Evolutionary conservation across 2,888 invertebrate genomes (phyloP).

Genomic region (Perithous albicinctus): DNA sequence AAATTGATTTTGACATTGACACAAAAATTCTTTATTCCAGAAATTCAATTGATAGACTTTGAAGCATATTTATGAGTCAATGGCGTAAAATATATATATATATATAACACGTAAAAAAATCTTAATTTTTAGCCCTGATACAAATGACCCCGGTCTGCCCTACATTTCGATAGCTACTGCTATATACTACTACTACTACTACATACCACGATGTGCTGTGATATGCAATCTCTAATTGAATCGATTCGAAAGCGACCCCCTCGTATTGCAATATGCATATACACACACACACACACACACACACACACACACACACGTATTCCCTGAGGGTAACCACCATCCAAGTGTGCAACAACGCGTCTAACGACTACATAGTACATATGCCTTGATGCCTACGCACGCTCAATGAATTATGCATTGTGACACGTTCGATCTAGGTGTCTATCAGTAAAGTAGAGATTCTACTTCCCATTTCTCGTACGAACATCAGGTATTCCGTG

Average conservation of each 20-base stretch:
- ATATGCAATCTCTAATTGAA: constrained; percentile 60
- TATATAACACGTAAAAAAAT: too few species aligned
- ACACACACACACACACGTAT: constrained; percentile 31
- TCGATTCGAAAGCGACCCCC: constrained; percentile 52
- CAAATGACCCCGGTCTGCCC: too few species aligned
- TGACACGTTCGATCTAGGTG: constrained; percentile 36
- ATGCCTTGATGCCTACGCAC: constrained; percentile 16
- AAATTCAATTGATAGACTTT: too few species aligned
- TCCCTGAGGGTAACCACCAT: constrained; percentile 57
- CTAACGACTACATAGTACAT: constrained; percentile 25
- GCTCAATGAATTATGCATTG: constrained; percentile 59
- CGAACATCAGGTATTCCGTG: too few species aligned
- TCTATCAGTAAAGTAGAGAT: not conserved
- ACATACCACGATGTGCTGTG: not conserved
- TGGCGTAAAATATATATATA: too few species aligned
- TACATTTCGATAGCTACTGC: not conserved
- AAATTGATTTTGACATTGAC: too few species aligned
- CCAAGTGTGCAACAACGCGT: constrained; percentile 48
- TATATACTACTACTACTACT: not conserved
- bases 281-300: too few species aligned
- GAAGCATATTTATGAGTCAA: too few species aligned
- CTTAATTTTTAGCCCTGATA: too few species aligned
- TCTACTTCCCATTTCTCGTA: too few species aligned
- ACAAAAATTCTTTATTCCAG: too few species aligned
- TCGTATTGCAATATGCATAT: constrained; percentile 15